Conservation (phyloP, 2,888 invertebrate genomes). For the Oscheius sp. region DNA sequence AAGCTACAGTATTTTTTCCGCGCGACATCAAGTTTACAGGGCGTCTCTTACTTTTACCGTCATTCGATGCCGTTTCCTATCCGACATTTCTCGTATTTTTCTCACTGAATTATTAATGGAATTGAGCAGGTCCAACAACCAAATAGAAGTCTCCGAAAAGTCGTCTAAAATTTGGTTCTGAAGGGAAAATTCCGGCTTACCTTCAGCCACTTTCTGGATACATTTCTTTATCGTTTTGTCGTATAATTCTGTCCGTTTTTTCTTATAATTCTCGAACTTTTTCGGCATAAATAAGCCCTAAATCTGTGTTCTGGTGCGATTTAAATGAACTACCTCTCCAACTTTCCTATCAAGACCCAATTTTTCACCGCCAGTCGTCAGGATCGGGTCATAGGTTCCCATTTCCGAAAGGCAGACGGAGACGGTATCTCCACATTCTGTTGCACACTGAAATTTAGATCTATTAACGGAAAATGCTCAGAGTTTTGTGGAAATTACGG, state of each 20-base stretch:
- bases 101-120: constrained; percentile 22
- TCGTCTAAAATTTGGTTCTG: no score
- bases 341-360: constrained; percentile 50
- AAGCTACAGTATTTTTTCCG: no score
- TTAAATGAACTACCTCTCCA: constrained; percentile 40
- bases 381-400: constrained; percentile 23
- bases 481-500: no score
- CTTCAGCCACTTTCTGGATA: neutral
- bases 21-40: no score
- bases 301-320: neutral
- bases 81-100: constrained; percentile 11
- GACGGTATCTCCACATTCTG: constrained; percentile 26
- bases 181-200: no score
- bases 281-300: constrained; percentile 24
- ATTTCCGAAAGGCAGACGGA: constrained; percentile 25
- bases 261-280: constrained; percentile 28
- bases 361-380: constrained; percentile 39
- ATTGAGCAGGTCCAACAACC: constrained; percentile 19
- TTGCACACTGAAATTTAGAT: constrained; percentile 35
- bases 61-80: neutral
- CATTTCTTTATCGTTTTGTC: constrained; percentile 30
- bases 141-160: constrained; percentile 7
- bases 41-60: neutral
- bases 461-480: no score
- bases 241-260: constrained; percentile 5